Evolutionary conservation across 2,113 vertebrate species (phyloP), one percentile per base, ranked within the genome.

Genomic region (Serinus canaria): DNA sequence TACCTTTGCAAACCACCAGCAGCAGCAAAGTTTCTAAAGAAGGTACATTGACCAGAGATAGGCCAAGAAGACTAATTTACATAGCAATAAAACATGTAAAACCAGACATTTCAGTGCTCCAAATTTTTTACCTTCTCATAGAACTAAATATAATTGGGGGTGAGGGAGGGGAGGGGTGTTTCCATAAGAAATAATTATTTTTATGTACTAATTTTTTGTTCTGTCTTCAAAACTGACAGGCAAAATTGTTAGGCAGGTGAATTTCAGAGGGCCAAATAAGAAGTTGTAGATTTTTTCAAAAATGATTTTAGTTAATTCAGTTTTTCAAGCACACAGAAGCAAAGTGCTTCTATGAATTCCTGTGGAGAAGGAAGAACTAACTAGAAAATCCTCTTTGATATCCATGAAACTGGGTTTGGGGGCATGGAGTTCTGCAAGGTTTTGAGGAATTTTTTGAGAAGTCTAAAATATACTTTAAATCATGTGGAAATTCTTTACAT

Each of bases 161-260:
- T 3, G 0, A 6, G 3, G 16, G 9, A 2, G 12, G 7, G 13
- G 23, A 17, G 7, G 31, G 16, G 2, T 46, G 27, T 67, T 63
- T 21, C 9, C 5, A 16, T 27, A 20, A 39, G 75, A 74, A 90
- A 37, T 1, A 20, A 8, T 2, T 7, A 11, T 17, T 75, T 92
- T 72, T 44, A 25, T 73, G 27, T 12, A 46, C 13, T 86, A 72
- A 46, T 89, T 80, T 87, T 76, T 31, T 59, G 4, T 47, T 80
- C 27, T 39, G 0, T 56, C 21, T 91, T 73, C 72, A 47, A 76
- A 76, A 76, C 5, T 35, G 15, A 33, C 21, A 37, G 4, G 17
- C 4, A 82, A 41, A 85, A 35, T 63, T 67, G 21, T 41, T 52
- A 90, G 5, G 18, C 12, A 75, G 23, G 3, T 90, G 27, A 74